Conservation (phyloP, 2,888 invertebrate genomes). For the Luperina testacea region DNA sequence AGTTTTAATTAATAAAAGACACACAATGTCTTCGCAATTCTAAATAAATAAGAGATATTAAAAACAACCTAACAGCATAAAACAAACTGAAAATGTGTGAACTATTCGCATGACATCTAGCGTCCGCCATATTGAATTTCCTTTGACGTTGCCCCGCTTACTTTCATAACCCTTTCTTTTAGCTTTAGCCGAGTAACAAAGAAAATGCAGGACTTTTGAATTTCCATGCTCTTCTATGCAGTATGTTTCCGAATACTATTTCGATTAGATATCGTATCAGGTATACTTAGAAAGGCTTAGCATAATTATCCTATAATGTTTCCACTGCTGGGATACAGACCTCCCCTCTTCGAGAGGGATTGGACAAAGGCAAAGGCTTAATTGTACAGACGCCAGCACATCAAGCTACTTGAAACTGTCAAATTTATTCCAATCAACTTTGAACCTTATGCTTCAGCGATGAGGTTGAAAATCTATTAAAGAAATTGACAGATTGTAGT, state of each 20-base stretch:
- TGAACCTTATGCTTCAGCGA: too few relatives aligned
- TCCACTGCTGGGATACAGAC: neutral
- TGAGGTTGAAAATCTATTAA: too few relatives aligned
- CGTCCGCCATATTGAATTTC: conserved; percentile 29
- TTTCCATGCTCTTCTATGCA: neutral
- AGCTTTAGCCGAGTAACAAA: neutral
- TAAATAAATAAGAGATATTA: neutral
- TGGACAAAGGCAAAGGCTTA: neutral
- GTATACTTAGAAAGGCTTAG: neutral
- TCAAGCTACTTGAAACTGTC: too few relatives aligned
- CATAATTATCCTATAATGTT: neutral
- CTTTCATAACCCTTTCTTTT: conserved; percentile 13
- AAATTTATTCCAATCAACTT: too few relatives aligned
- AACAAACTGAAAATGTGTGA: conserved; percentile 1
- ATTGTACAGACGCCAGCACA: too few relatives aligned
- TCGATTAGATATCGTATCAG: neutral
- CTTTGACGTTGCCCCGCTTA: conserved; percentile 26
- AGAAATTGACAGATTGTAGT: too few relatives aligned
- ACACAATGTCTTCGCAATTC: neutral
- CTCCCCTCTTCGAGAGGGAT: neutral
- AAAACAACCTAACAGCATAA: neutral
- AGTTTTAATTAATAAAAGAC: neutral
- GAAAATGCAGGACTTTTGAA: neutral
- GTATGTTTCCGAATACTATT: neutral
- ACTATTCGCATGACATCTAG: conserved; percentile 8